Evolutionary conservation across 2,113 vertebrate species (phyloP), one percentile per base, ranked within the genome.

Genomic region (Pogonocichla stellata): DNA sequence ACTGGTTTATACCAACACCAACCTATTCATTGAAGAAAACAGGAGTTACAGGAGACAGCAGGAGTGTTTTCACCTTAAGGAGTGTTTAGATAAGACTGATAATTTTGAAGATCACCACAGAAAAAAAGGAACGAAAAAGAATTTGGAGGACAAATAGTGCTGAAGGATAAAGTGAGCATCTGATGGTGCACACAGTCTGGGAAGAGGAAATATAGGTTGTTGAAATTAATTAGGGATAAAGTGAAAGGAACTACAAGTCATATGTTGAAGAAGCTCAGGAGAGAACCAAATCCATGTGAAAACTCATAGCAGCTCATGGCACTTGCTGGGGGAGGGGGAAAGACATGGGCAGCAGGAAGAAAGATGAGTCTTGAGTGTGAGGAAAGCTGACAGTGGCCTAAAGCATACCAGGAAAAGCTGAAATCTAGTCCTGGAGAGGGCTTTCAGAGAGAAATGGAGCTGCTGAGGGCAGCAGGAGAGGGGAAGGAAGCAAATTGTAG

Each of bases 351-450:
- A 83, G 10, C 4, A 19, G 33, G 50, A 85, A 70, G 40, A 85
- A 86, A 91, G 77, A 96, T 65, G 50, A 82, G 31, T 28, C 47
- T 92, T 83, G 82, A 96, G 51, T 47, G 25, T 80, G 60, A 95
- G 90, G 73, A 86, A 89, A 97, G 62, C 40, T 95, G 93, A 86
- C 95, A 95, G 74, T 78, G 42, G 75, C 94, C 92, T 91, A 83
- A 91, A 92, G 84, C 85, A 73, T 33, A 91, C 89, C 75, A 77
- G 66, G 42, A 31, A 67, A 75, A 58, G 29, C 83, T 81, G 71
- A 92, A 78, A 88, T n/a, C 40, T 51, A 20, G 38, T 40, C 14
- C 45, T 79, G 65, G 13, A 81, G 79, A 91, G 79, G 45, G 48
- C 45, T 97, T 95, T 81, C 26, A n/a, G 36, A 81, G 61, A 79